Conservation (phyloP, 2,113 vertebrate genomes). For the Otocyon megalotis region DNA sequence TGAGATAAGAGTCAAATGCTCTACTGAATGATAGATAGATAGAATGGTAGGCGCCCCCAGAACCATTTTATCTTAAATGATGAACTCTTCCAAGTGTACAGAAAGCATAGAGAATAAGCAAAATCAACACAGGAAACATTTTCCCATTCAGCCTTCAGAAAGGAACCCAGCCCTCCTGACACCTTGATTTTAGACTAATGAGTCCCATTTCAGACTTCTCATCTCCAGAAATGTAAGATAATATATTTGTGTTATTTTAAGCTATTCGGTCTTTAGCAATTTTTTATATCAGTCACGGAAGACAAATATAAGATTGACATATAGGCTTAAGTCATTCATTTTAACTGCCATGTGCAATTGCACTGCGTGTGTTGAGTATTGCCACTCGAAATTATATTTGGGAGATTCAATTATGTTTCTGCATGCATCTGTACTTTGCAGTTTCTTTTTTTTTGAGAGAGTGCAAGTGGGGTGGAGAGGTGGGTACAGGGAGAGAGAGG, state of each 20-base stretch:
- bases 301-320: not conserved
- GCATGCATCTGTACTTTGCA: not conserved
- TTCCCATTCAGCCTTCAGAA: not conserved
- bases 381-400: not conserved
- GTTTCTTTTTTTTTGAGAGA: not conserved
- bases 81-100: not conserved
- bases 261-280: not conserved
- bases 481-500: not conserved
- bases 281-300: not conserved
- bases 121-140: not conserved
- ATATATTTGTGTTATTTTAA: not conserved
- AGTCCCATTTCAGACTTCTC: not conserved
- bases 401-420: not conserved
- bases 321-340: not conserved
- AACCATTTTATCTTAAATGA: not conserved
- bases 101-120: not conserved
- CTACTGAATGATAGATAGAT: not conserved
- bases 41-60: not conserved
- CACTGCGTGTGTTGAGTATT: not conserved
- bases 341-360: not conserved
- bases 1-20: not conserved
- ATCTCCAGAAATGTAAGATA: not conserved
- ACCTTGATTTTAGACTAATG: too few relatives aligned
- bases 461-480: not conserved
- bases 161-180: not conserved